phyloP scores from a whole-genome alignment of 2,888 invertebrate genomes.

The Lysandra coridon region DNA sequence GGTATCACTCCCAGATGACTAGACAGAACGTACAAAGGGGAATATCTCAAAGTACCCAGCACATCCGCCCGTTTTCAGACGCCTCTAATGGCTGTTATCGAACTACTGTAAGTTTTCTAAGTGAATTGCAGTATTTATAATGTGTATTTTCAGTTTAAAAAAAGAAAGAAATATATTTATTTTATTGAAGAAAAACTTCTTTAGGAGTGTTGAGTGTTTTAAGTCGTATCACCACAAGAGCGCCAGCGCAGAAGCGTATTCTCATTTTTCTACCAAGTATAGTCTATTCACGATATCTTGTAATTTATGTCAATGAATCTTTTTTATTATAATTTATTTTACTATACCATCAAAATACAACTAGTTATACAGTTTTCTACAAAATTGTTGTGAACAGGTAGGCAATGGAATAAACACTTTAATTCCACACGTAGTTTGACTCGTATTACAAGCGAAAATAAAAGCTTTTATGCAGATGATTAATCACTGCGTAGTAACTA shows the following conservation, averaged over 20 bases:
- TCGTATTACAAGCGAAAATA: background rate
- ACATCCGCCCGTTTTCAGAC: conserved; percentile 25
- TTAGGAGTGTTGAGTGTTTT: background rate
- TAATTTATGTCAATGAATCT: background rate
- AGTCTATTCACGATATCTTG: too few species aligned
- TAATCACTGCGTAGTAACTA: background rate
- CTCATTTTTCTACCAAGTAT: background rate
- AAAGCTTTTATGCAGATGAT: too few species aligned
- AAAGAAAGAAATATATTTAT: background rate
- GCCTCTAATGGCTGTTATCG: conserved; percentile 12
- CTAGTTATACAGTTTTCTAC: too few species aligned
- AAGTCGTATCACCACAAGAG: background rate
- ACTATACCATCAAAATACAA: too few species aligned
- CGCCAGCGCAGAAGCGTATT: background rate
- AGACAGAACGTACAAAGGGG: conserved; percentile 8
- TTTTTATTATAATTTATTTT: too few species aligned
- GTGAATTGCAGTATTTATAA: conserved; percentile 12
- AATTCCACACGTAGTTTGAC: too few species aligned
- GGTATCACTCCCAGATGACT: conserved; percentile 17
- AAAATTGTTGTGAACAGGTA: too few species aligned
- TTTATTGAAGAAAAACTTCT: background rate
- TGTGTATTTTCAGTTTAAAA: background rate
- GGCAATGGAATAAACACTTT: too few species aligned
- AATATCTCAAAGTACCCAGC: conserved; percentile 31
- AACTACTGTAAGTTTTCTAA: background rate